Evolutionary conservation across 92 coral and sea anemone genomes (phyloP).

Genomic region (Parazoanthus atlanticus): DNA sequence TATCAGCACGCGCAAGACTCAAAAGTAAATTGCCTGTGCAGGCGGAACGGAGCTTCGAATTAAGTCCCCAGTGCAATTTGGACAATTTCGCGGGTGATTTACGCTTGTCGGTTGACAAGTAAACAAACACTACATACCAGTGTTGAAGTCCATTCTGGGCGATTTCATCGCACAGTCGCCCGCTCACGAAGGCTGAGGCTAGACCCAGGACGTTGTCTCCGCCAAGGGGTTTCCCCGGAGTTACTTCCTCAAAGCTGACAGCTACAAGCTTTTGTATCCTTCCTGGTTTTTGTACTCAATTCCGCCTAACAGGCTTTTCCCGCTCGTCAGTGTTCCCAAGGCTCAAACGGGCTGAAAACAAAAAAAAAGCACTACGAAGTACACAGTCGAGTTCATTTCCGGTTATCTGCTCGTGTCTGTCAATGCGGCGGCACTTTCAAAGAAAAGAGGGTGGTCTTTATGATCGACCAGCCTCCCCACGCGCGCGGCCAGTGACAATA

Average conservation of each 20-base stretch:
- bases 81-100: constrained; percentile 1
- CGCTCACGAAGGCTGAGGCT: neutral
- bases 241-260: constrained; percentile 18
- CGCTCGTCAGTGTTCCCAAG: constrained; percentile 21
- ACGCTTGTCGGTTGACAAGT: constrained; percentile 18
- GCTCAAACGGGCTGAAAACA: constrained; percentile 29
- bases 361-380: constrained; percentile 35
- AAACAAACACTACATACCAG: constrained; percentile 41
- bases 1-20: neutral
- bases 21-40: neutral
- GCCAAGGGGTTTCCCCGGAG: constrained; percentile 35
- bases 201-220: neutral
- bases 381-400: constrained; percentile 78
- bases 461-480: constrained; percentile 48
- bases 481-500: constrained; percentile 74
- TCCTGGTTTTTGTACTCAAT: constrained; percentile 25
- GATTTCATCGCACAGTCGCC: neutral
- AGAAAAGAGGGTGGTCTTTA: constrained; percentile 74
- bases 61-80: neutral
- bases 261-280: constrained; percentile 11
- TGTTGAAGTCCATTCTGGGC: constrained; percentile 28
- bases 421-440: constrained; percentile 77
- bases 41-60: constrained; percentile 5
- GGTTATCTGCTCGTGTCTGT: constrained; percentile 60
- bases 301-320: constrained; percentile 1